Conservation (phyloP, 2,797 vertebrate species). For the Arrhamphus sclerolepis region DNA sequence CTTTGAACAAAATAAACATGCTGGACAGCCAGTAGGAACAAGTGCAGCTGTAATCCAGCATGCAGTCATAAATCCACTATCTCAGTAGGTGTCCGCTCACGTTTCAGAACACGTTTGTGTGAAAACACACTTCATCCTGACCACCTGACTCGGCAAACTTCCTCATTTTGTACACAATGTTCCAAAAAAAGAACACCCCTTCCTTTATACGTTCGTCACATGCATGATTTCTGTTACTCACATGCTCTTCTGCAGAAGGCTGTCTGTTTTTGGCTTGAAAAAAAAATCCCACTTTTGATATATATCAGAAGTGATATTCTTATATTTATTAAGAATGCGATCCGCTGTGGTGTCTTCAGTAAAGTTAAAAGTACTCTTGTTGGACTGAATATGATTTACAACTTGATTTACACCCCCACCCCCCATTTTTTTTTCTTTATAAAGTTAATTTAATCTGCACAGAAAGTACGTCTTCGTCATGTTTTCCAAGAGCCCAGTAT, state of each 20-base stretch:
- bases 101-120: slow-evolving; percentile 20
- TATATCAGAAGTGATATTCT: no score
- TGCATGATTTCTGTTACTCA: neutral
- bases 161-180: slow-evolving; percentile 34
- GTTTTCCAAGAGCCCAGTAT: no score
- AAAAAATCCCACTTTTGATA: no score
- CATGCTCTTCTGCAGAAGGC: neutral
- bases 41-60: neutral
- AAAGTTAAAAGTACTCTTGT: no score
- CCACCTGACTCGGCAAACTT: neutral
- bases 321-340: neutral
- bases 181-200: slow-evolving; percentile 22
- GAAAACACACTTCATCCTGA: slow-evolving; percentile 16
- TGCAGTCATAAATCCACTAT: slow-evolving; percentile 16
- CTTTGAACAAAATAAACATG: slow-evolving; percentile 11
- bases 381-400: no score
- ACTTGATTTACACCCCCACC: no score
- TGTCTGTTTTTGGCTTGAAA: neutral
- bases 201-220: neutral
- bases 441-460: neutral
- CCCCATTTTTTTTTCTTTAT: neutral
- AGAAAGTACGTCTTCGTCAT: no score
- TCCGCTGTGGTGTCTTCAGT: no score
- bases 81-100: slow-evolving; percentile 1
- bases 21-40: no score